phyloP scores from a whole-genome alignment of 37 sponge, comb jelly and placozoan species.

The Aphrocallistes beatrix region DNA sequence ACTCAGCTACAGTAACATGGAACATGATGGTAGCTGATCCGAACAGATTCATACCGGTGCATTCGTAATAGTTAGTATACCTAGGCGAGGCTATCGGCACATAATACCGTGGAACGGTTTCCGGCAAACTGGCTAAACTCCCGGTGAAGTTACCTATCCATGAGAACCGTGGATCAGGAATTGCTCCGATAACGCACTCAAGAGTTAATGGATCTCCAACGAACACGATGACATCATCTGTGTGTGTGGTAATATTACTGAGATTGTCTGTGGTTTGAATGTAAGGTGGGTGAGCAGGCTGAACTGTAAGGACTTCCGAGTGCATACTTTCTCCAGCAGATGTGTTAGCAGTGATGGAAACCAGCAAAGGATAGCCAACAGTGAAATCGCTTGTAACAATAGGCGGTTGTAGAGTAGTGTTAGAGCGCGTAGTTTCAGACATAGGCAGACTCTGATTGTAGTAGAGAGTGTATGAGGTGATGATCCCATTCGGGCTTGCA shows the following conservation, averaged over 20 bases:
- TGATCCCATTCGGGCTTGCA: background rate
- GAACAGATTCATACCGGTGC: background rate
- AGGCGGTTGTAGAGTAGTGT: background rate
- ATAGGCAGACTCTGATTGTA: background rate
- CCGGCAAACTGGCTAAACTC: background rate
- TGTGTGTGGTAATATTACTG: background rate
- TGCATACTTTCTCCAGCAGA: background rate
- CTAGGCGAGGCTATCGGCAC: background rate
- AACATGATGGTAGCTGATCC: background rate
- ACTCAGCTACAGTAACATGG: background rate
- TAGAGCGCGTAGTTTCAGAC: background rate
- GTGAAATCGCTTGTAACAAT: background rate
- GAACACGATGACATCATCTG: background rate
- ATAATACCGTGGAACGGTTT: background rate
- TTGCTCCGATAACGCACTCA: background rate
- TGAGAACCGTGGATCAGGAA: background rate
- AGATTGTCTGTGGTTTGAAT: background rate
- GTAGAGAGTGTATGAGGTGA: background rate
- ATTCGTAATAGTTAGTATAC: background rate
- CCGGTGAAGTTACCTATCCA: background rate
- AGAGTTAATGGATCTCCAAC: background rate
- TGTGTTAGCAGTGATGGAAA: background rate
- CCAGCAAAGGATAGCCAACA: background rate
- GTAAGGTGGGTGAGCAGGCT: background rate
- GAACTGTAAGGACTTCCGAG: background rate